These are phyloP conservation scores for Dorcus hopei DNA, from an alignment of 2,888 invertebrate species.

Conservation along the genomic window DNA sequence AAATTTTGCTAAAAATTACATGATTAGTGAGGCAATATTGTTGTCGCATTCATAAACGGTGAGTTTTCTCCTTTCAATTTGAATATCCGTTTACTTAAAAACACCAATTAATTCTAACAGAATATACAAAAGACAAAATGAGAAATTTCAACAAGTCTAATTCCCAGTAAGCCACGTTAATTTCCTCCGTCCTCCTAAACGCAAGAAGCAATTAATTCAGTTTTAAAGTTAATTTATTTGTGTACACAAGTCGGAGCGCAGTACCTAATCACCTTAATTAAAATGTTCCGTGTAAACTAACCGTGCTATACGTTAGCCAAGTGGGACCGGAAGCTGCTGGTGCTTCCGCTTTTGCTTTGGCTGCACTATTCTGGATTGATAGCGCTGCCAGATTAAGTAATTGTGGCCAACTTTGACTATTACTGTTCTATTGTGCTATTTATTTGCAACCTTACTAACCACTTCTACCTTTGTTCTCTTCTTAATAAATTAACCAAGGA, in stretches of 20 bases:
- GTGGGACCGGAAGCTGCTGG: background rate
- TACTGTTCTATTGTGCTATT: constrained; percentile 46
- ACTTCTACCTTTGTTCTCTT: too few species aligned
- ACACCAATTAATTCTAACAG: constrained; percentile 8
- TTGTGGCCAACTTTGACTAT: constrained; percentile 49
- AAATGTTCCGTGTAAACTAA: constrained; percentile 43
- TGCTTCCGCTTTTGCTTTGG: constrained; percentile 1
- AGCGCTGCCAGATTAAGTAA: constrained; percentile 46
- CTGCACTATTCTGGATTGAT: constrained; percentile 36
- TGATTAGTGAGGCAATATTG: too few species aligned
- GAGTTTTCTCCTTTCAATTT: too few species aligned
- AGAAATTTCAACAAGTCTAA: constrained; percentile 45
- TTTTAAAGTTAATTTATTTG: constrained; percentile 53
- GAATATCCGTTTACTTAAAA: too few species aligned
- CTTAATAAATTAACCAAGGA: too few species aligned
- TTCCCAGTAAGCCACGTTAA: constrained; percentile 40
- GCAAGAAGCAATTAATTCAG: constrained; percentile 52
- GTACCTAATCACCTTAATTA: constrained; percentile 52
- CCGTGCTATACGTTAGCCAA: constrained; percentile 32
- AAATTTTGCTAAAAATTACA: too few species aligned
- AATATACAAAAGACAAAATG: constrained; percentile 33
- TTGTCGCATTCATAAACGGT: too few species aligned
- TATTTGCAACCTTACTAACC: constrained; percentile 27
- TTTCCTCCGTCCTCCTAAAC: constrained; percentile 42
- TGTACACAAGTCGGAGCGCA: constrained; percentile 45